A percentile compares a stretch with the other conserved stretches of the same genome.
These are phyloP conservation scores for Elysia chlorotica DNA, from an alignment of 1,140 invertebrate species.

Conservation along the genomic window DNA sequence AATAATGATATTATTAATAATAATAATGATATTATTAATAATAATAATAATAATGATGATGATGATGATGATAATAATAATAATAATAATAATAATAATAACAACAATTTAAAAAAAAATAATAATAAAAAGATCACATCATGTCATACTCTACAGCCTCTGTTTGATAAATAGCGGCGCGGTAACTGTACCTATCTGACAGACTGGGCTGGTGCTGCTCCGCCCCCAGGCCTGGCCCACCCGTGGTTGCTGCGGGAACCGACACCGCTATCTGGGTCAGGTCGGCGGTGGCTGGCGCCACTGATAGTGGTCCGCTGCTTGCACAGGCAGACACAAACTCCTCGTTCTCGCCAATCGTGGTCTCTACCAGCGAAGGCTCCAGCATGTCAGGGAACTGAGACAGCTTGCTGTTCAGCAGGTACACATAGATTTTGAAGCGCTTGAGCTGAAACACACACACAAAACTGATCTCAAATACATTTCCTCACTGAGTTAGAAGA, in stretches of 20 bases:
- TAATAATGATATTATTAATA: too few relatives aligned
- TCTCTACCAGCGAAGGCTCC: conserved; percentile 71
- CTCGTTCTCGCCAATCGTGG: conserved; percentile 78
- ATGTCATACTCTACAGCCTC: conserved; percentile 49
- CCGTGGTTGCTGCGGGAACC: too few relatives aligned
- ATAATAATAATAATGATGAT: too few relatives aligned
- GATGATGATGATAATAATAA: too few relatives aligned
- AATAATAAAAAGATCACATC: conserved; percentile 26
- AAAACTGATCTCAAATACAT: too few relatives aligned
- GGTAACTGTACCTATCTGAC: conserved; percentile 84
- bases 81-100: neutral
- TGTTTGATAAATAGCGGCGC: conserved; percentile 60
- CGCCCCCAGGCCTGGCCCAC: conserved; percentile 32
- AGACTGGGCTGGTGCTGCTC: conserved; percentile 61
- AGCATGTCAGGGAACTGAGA: conserved; percentile 70
- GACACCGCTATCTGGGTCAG: too few relatives aligned
- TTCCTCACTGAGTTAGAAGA: too few relatives aligned
- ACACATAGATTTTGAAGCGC: conserved; percentile 84
- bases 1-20: too few relatives aligned
- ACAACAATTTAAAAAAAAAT: neutral
- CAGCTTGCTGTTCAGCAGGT: conserved; percentile 77
- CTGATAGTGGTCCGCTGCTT: conserved; percentile 37
- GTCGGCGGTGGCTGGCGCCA: too few relatives aligned
- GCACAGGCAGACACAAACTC: conserved; percentile 64
- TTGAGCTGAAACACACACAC: conserved; percentile 71